These are phyloP conservation scores for Rotaria socialis DNA, from an alignment of 2,888 invertebrate species.

Conservation along the genomic window DNA sequence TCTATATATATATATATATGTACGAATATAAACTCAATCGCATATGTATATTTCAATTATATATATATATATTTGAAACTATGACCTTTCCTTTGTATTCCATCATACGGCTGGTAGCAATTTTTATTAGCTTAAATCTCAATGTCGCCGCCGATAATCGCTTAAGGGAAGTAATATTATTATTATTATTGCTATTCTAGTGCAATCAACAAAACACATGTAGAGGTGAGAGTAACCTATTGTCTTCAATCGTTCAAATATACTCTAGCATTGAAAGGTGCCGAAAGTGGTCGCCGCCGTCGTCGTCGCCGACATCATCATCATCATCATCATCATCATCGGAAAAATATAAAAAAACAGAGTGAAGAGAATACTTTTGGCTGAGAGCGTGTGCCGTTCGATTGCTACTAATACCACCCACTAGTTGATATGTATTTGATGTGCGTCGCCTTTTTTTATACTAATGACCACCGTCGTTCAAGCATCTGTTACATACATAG, in stretches of 20 bases:
- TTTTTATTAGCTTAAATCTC: not conserved
- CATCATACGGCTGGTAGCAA: not conserved
- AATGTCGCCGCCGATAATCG: not conserved
- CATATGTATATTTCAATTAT: not conserved
- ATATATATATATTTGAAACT: not conserved
- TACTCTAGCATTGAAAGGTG: not conserved
- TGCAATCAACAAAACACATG: not conserved
- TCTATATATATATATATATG: not conserved
- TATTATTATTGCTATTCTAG: not conserved
- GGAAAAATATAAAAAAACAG: not conserved
- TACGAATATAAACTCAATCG: not conserved
- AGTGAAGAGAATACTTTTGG: not conserved
- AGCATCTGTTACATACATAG: not conserved
- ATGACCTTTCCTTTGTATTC: slow-evolving; percentile 1
- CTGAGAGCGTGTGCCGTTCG: not conserved
- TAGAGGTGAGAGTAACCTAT: not conserved
- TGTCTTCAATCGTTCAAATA: not conserved
- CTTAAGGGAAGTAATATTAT: not conserved
- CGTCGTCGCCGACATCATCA: not conserved
- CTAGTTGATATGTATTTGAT: not conserved
- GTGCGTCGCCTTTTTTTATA: not conserved
- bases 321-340: not conserved
- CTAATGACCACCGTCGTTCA: not conserved
- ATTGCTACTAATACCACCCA: not conserved
- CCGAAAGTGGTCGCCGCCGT: not conserved